Percentiles rank a stretch among this genome's conserved stretches.
Evolutionary conservation across 2,113 vertebrate species (phyloP).

Genomic region (Chaetura pelagica): DNA sequence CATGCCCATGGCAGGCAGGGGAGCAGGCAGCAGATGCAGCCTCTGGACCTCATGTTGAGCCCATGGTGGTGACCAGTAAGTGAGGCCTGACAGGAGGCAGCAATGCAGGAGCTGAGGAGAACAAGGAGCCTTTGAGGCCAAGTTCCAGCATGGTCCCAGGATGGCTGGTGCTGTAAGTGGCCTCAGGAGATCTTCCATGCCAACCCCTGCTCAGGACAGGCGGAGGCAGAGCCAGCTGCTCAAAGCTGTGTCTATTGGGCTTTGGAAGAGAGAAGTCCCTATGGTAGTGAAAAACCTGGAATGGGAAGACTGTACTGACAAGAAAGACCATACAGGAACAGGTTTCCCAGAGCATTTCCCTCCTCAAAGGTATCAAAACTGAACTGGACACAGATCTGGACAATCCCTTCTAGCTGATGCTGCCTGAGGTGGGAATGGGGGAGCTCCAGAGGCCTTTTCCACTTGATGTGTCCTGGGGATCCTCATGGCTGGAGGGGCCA

Average conservation of each 20-base stretch:
- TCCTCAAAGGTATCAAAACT: neutral
- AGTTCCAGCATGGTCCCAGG: no score
- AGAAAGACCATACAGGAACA: fast-evolving
- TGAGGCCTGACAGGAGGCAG: neutral
- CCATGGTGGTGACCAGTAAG: fast-evolving
- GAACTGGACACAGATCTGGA: fast-evolving
- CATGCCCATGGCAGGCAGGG: neutral
- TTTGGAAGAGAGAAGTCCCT: neutral
- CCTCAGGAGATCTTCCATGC: neutral
- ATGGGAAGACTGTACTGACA: neutral
- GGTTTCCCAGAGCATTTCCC: neutral
- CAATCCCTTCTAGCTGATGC: fast-evolving
- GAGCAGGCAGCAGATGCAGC: neutral
- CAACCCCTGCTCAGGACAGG: neutral
- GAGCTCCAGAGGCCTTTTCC: no score
- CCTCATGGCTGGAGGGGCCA: neutral
- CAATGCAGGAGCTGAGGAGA: neutral
- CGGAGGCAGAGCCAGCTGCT: neutral
- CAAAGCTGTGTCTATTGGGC: fast-evolving
- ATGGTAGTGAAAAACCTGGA: no score
- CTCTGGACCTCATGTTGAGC: fast-evolving
- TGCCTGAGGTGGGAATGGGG: neutral
- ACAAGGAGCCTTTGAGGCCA: fast-evolving
- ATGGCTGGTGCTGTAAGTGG: neutral
- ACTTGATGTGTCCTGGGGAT: fast-evolving